Percentiles rank a stretch among this genome's conserved stretches.
Evolutionary conservation across 2,113 vertebrate species (phyloP).

Genomic region (Dolichallabes microphthalmus): DNA sequence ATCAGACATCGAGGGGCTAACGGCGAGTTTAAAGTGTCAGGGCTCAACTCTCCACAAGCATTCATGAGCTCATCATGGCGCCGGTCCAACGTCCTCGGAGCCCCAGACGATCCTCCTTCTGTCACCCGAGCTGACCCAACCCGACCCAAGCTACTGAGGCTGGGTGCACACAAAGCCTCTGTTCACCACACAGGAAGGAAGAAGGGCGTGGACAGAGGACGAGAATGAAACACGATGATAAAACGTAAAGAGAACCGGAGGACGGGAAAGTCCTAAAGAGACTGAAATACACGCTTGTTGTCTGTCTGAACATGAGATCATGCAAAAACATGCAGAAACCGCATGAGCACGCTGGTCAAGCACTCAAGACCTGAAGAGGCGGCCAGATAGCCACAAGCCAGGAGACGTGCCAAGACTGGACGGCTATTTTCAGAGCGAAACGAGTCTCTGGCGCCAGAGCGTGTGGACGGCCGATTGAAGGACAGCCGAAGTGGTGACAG

Average conservation of each 20-base stretch:
- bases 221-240: not conserved
- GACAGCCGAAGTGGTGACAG: conserved; percentile 18
- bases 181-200: conserved; percentile 33
- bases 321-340: conserved; percentile 21
- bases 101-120: conserved; percentile 45
- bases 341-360: conserved; percentile 17
- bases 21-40: not conserved
- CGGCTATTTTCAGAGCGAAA: conserved; percentile 43
- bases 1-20: conserved; percentile 60
- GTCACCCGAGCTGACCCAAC: conserved; percentile 54
- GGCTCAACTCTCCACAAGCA: not conserved
- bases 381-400: conserved; percentile 33
- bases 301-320: conserved; percentile 45
- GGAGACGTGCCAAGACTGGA: conserved; percentile 26
- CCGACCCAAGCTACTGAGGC: not conserved
- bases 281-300: conserved; percentile 4
- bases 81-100: conserved; percentile 47
- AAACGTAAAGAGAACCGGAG: not conserved
- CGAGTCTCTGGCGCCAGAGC: conserved; percentile 38
- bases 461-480: conserved; percentile 13
- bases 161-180: conserved; percentile 45
- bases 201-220: not conserved
- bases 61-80: conserved; percentile 71
- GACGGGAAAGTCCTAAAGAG: conserved; percentile 49
- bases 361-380: conserved; percentile 10